Evolutionary conservation across 2,888 invertebrate species (phyloP).

Genomic region (Physocephala rufipes): DNA sequence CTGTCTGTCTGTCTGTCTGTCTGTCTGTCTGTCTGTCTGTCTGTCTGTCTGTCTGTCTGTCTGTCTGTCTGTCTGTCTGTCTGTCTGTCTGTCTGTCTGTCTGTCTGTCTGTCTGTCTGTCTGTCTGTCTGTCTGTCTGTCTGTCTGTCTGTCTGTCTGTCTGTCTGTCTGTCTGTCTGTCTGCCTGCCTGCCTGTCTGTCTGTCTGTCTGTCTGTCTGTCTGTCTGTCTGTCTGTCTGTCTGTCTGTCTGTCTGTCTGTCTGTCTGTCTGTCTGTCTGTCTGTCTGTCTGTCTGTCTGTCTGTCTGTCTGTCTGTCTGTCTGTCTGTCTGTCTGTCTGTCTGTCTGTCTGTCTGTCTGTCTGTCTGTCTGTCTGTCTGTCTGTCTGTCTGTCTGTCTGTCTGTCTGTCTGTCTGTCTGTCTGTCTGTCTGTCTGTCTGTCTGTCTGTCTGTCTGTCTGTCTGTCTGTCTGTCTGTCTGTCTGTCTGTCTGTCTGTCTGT

Average conservation of each 20-base stretch:
- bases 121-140: not conserved
- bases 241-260: not conserved
- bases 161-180: conserved; percentile 1
- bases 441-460: not conserved
- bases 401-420: conserved; percentile 1
- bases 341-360: conserved; percentile 1
- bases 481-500: not conserved
- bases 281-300: not conserved
- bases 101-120: not conserved
- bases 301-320: not conserved
- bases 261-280: not conserved
- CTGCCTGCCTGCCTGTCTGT: too few relatives aligned
- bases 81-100: not conserved
- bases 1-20: not conserved
- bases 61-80: conserved; percentile 1
- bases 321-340: not conserved
- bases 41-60: conserved; percentile 1
- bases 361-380: conserved; percentile 1
- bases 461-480: conserved; percentile 1
- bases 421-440: conserved; percentile 1
- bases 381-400: conserved; percentile 1
- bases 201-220: conserved; percentile 1
- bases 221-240: not conserved
- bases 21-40: conserved; percentile 1
- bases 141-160: not conserved